Percentiles rank a stretch among this genome's conserved stretches.
Evolutionary conservation across 2,113 vertebrate species (phyloP).

Genomic region (Mustela lutreola): DNA sequence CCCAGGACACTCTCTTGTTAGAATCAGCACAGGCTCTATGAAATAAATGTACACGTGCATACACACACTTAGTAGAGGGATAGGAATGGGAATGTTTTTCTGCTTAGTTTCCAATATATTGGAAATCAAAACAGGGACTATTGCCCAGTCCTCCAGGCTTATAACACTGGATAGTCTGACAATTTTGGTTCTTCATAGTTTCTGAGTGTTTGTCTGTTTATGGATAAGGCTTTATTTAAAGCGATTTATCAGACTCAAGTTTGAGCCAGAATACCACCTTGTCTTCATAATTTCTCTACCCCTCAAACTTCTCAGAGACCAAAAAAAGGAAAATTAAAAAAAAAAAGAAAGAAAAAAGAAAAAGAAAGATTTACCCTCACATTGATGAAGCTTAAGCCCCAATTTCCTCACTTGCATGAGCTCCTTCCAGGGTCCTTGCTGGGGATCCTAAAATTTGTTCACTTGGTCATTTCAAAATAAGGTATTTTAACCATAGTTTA

Average conservation of each 20-base stretch:
- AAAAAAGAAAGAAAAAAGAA: no score
- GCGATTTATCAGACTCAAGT: not conserved
- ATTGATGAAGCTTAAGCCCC: not conserved
- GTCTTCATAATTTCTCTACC: not conserved
- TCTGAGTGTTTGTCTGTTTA: not conserved
- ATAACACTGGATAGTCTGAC: not conserved
- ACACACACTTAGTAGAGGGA: not conserved
- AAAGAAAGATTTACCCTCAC: not conserved
- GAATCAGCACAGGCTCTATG: not conserved
- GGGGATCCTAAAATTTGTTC: not conserved
- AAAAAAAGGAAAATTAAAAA: not conserved
- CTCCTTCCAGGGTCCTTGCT: not conserved
- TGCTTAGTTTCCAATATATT: not conserved
- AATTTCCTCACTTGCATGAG: not conserved
- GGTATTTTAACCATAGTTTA: not conserved
- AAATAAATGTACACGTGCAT: not conserved
- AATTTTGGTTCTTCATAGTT: not conserved
- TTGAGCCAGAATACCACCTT: not conserved
- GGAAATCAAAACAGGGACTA: not conserved
- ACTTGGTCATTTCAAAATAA: not conserved
- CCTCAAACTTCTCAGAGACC: not conserved
- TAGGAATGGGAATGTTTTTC: not conserved
- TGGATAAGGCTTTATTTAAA: not conserved
- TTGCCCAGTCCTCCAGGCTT: not conserved
- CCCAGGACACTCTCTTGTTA: not conserved